Evolutionary conservation across 2,797 vertebrate genomes (phyloP), one percentile per base, ranked within the genome.

Genomic region (Acipenser oxyrinchus): DNA sequence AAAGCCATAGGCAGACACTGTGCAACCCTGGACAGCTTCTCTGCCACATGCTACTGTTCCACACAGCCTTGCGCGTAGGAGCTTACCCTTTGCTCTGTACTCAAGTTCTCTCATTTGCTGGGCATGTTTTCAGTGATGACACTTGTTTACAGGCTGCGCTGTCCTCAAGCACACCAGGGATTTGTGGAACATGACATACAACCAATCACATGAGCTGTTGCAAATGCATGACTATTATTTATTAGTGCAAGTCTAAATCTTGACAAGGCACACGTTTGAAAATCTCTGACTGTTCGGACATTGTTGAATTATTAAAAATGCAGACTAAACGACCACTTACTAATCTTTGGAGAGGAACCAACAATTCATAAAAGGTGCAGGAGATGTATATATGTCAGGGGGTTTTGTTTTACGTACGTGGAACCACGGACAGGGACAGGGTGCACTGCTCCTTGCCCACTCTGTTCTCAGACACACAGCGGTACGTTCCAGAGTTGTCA

Each of bases 381-480:
- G 15, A 23, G 48, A 8, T 12, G 10, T 57, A 58, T 11, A 12
- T 0, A 12, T 18, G 1, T 7, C 49, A 10, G 9, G 64, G 9
- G 13, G 1, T 18, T 5, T 64, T 0, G 6, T 13, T 37, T 66
- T 70, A 94, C 96, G 93, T 79, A 99, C 96, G 90, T 67, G 93
- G 92, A 48, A 89, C 90, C 62, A 98, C 81, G 0, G 79, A 85
- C 71, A 98, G 86, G 68, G 78, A 64, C 13, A 98, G 63, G 6
- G 76, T 51, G 81, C 96, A 99, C 48, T 95, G 88, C 59, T 98
- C 94, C 0, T 69, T 74, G 73, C 95, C 96, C 51, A 98, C 90
- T 60, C 85, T 81, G 77, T 99, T 99, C 51, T 68, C 77, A 68
- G 84, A 89, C 1, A 82, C 77, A 69, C 96, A 99, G 72, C 49